A percentile compares a stretch with the other conserved stretches of the same genome.
Evolutionary conservation across 2,113 vertebrate species (phyloP).

Genomic region (Bagarius yarrelli): DNA sequence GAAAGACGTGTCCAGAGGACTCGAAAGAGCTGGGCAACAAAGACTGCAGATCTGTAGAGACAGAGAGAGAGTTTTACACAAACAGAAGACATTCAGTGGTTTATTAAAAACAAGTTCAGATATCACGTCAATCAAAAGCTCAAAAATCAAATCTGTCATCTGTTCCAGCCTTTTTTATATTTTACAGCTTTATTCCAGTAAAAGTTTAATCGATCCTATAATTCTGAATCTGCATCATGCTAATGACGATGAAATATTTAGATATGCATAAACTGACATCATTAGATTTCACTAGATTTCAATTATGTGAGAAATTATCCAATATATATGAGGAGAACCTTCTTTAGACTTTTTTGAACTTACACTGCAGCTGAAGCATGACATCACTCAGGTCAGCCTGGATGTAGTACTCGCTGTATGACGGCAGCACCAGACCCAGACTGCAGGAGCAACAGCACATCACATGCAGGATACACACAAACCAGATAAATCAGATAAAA

Average conservation of each 20-base stretch:
- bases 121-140: too few species aligned
- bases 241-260: background rate
- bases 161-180: too few species aligned
- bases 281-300: too few species aligned
- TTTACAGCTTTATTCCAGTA: background rate
- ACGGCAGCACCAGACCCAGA: constrained; percentile 89
- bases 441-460: constrained; percentile 66
- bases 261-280: background rate
- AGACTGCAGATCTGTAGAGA: constrained; percentile 93
- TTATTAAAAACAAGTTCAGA: background rate
- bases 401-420: constrained; percentile 93
- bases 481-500: background rate
- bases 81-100: background rate
- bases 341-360: constrained; percentile 66
- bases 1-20: constrained; percentile 94
- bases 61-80: constrained; percentile 34
- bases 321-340: background rate
- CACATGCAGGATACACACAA: background rate
- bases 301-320: too few species aligned
- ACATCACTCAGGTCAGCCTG: constrained; percentile 96
- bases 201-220: background rate
- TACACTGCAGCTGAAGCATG: constrained; percentile 98
- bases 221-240: background rate
- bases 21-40: constrained; percentile 95
- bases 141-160: too few species aligned